Evolutionary conservation across 2,888 invertebrate genomes (phyloP).

Genomic region (Oscheius sp.): DNA sequence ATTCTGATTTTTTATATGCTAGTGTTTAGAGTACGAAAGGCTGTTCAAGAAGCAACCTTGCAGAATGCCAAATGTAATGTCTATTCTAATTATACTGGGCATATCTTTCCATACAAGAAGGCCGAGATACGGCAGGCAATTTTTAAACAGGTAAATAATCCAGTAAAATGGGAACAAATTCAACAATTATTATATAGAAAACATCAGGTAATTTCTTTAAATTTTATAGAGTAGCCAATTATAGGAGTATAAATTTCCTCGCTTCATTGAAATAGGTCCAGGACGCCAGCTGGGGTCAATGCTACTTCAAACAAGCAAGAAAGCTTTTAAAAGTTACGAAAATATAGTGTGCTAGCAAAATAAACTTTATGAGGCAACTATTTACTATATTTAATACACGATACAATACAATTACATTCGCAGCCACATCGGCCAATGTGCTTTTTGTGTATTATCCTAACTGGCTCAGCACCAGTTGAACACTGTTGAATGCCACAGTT

Average conservation of each 20-base stretch:
- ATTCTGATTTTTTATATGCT: neutral
- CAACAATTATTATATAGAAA: slow-evolving; percentile 65
- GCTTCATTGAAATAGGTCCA: slow-evolving; percentile 67
- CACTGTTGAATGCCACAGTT: slow-evolving; percentile 66
- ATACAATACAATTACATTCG: slow-evolving; percentile 61
- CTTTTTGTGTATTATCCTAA: slow-evolving; percentile 62
- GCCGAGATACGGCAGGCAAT: slow-evolving; percentile 56
- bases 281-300: slow-evolving; percentile 67
- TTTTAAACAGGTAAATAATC: slow-evolving; percentile 58
- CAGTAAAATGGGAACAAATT: slow-evolving; percentile 69
- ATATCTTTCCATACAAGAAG: slow-evolving; percentile 53
- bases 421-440: slow-evolving; percentile 55
- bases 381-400: slow-evolving; percentile 50
- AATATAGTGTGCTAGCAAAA: slow-evolving; percentile 43
- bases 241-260: slow-evolving; percentile 60
- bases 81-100: slow-evolving; percentile 67
- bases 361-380: neutral
- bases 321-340: slow-evolving; percentile 57
- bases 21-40: slow-evolving; percentile 31
- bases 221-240: neutral
- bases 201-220: slow-evolving; percentile 47
- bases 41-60: slow-evolving; percentile 44
- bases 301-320: slow-evolving; percentile 64
- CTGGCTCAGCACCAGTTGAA: slow-evolving; percentile 59
- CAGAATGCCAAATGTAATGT: slow-evolving; percentile 55